These are phyloP conservation scores for Atlantisia rogersi DNA, from an alignment of 2,113 vertebrate genomes.

Conservation along the genomic window DNA sequence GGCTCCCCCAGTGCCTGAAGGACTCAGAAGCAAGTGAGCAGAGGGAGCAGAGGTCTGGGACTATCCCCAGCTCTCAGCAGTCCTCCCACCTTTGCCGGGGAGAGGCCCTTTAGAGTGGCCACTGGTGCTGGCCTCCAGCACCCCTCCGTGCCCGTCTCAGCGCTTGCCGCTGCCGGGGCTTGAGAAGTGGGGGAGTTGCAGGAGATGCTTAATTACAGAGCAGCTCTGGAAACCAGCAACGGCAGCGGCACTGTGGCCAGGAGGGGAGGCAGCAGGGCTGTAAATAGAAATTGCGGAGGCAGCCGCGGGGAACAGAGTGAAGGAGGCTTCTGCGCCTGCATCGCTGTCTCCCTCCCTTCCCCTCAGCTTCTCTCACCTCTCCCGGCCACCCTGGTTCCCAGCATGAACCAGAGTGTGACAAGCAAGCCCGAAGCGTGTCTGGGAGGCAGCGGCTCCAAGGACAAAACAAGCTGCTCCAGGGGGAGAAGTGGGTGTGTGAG, in stretches of 20 bases:
- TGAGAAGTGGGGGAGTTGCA: background rate
- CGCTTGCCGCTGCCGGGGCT: background rate
- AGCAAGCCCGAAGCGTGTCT: background rate
- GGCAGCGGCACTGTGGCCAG: slow-evolving; percentile 55
- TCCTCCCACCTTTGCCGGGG: background rate
- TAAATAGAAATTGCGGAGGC: slow-evolving; percentile 73
- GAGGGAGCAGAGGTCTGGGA: background rate
- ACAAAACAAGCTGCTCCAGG: background rate
- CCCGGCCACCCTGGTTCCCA: background rate
- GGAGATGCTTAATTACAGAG: slow-evolving; percentile 65
- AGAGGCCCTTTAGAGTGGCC: rapidly evolving
- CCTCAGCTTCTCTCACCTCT: slow-evolving; percentile 1
- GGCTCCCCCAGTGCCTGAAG: background rate
- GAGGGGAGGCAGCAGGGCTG: slow-evolving; percentile 68
- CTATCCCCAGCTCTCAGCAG: background rate
- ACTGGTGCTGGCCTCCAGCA: background rate
- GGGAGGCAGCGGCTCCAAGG: background rate
- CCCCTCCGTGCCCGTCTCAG: background rate
- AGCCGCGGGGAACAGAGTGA: slow-evolving; percentile 49
- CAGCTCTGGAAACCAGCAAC: slow-evolving; percentile 61
- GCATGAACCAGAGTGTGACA: background rate
- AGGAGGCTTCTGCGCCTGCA: slow-evolving; percentile 13
- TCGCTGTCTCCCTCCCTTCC: background rate
- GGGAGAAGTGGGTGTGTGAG: background rate
- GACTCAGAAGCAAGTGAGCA: rapidly evolving